Evolutionary conservation across 1,140 invertebrate genomes (phyloP).

Genomic region (Laodelphax striatellus): DNA sequence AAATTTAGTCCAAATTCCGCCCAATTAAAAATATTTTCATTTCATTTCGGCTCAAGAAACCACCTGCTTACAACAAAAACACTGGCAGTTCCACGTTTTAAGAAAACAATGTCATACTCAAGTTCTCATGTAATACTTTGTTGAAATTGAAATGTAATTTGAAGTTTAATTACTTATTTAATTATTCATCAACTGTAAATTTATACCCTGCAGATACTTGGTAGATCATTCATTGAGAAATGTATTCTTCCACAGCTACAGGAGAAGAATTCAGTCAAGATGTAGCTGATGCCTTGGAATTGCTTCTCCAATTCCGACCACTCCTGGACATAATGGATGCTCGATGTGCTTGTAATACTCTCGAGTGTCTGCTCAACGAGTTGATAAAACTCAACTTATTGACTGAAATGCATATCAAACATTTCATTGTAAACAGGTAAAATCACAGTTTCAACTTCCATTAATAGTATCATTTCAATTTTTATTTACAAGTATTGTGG

Average conservation of each 20-base stretch:
- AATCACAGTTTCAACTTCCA: slow-evolving; percentile 14
- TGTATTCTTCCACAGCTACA: slow-evolving; percentile 5
- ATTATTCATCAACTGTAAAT: not conserved
- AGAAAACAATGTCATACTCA: no score
- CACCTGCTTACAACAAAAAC: no score
- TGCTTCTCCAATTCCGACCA: slow-evolving; percentile 66
- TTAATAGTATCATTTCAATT: not conserved
- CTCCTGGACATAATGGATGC: slow-evolving; percentile 80
- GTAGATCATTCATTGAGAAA: no score
- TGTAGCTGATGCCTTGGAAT: slow-evolving; percentile 68
- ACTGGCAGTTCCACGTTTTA: no score
- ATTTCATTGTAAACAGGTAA: slow-evolving; percentile 55
- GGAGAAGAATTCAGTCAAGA: slow-evolving; percentile 55
- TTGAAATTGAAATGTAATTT: no score
- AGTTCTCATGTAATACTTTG: no score
- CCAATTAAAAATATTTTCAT: no score
- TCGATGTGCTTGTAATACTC: slow-evolving; percentile 74
- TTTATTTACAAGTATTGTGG: not conserved
- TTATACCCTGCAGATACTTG: not conserved
- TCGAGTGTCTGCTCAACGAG: slow-evolving; percentile 73
- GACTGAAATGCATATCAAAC: slow-evolving; percentile 60
- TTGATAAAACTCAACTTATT: slow-evolving; percentile 69
- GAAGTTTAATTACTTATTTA: no score
- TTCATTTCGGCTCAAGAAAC: no score
- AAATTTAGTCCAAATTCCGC: no score